phyloP scores from a whole-genome alignment of 2,113 vertebrate genomes.

The Sisor rabdophorus region DNA sequence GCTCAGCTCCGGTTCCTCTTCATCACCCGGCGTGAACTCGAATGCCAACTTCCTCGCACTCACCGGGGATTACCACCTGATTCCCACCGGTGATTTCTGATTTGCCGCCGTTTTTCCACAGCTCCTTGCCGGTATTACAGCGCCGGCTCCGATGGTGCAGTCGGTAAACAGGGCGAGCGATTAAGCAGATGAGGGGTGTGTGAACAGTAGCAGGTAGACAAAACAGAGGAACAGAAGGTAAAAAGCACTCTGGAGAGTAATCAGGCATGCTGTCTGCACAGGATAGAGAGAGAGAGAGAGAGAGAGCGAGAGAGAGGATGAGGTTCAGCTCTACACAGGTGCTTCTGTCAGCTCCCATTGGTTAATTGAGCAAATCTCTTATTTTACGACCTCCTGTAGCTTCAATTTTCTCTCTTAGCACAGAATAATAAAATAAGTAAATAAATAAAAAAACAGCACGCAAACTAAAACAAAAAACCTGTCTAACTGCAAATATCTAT shows the following conservation, averaged over 20 bases:
- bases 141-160: slow-evolving; percentile 60
- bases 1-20: slow-evolving; percentile 9
- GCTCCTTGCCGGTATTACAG: slow-evolving; percentile 54
- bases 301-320: slow-evolving; percentile 16
- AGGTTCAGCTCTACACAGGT: slow-evolving; percentile 66
- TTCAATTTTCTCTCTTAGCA: slow-evolving; percentile 58
- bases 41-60: slow-evolving; percentile 20
- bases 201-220: slow-evolving; percentile 41
- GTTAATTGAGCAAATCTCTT: slow-evolving; percentile 74
- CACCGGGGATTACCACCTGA: background rate
- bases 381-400: slow-evolving; percentile 70
- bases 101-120: slow-evolving; percentile 48
- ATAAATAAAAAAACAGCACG: background rate
- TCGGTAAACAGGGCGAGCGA: slow-evolving; percentile 64
- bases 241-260: slow-evolving; percentile 62
- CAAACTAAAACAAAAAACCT: background rate
- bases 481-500: no score
- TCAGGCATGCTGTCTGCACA: slow-evolving; percentile 63
- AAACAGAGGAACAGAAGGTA: slow-evolving; percentile 19
- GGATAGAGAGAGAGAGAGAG: slow-evolving; percentile 12
- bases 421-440: slow-evolving; percentile 19
- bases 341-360: slow-evolving; percentile 71
- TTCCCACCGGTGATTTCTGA: slow-evolving; percentile 4
- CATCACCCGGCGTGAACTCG: slow-evolving; percentile 4
- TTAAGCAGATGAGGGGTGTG: slow-evolving; percentile 55